A percentile compares a stretch with the other conserved stretches of the same genome.
Evolutionary conservation across 2,888 invertebrate species (phyloP).

Genomic region (Sinopyrophorus schimmeli): DNA sequence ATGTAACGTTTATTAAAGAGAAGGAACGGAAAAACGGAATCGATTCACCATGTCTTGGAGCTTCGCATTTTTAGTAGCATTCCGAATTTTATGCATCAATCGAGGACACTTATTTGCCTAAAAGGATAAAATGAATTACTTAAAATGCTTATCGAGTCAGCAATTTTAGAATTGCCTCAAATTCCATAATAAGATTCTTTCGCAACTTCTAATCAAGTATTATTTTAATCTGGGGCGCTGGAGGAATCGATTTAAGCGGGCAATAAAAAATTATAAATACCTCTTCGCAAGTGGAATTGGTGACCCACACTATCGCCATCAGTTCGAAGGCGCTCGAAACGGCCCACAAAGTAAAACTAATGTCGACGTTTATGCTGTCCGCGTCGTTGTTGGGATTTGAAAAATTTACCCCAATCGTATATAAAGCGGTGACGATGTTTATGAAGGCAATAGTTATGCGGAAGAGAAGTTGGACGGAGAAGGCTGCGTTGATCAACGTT

Average conservation of each 20-base stretch:
- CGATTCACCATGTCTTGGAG: slow-evolving; percentile 43
- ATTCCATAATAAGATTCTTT: slow-evolving; percentile 23
- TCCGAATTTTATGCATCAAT: slow-evolving; percentile 46
- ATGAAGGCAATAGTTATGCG: slow-evolving; percentile 43
- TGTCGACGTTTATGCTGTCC: slow-evolving; percentile 28
- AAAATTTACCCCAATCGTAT: slow-evolving; percentile 41
- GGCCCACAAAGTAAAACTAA: slow-evolving; percentile 43
- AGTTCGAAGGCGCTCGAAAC: slow-evolving; percentile 42
- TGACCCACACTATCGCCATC: slow-evolving; percentile 42
- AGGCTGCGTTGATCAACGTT: slow-evolving; percentile 42
- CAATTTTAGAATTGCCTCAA: slow-evolving; percentile 23
- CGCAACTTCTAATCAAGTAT: slow-evolving; percentile 18
- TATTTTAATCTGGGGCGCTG: neutral
- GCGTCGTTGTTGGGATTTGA: slow-evolving; percentile 26
- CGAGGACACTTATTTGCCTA: slow-evolving; percentile 45
- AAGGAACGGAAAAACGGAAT: slow-evolving; percentile 15
- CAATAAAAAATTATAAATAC: slow-evolving; percentile 34
- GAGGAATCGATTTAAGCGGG: neutral
- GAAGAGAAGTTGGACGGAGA: slow-evolving; percentile 43
- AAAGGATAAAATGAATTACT: slow-evolving; percentile 34
- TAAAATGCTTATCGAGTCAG: slow-evolving; percentile 30
- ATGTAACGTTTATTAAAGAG: slow-evolving; percentile 22
- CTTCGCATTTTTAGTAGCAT: slow-evolving; percentile 39
- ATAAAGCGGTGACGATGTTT: slow-evolving; percentile 43
- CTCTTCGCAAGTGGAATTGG: slow-evolving; percentile 43